Percentiles rank a stretch among this genome's conserved stretches.
Conservation (phyloP, 1,140 invertebrate genomes). For the Campoletis sonorensis region DNA sequence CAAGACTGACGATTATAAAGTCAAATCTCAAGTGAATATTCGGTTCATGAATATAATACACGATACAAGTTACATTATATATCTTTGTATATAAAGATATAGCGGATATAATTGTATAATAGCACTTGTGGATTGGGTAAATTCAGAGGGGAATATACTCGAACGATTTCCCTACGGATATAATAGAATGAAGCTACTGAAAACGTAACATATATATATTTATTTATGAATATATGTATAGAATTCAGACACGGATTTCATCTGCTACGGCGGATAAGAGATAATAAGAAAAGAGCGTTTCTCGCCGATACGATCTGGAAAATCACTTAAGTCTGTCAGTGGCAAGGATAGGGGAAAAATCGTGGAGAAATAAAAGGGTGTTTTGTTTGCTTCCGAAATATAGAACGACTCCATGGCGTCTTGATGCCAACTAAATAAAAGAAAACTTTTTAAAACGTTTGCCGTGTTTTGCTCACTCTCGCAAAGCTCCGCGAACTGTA, state of each 20-base stretch:
- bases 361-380: too few relatives aligned
- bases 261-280: background rate
- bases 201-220: background rate
- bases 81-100: background rate
- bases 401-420: too few relatives aligned
- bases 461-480: too few relatives aligned
- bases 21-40: slow-evolving; percentile 23
- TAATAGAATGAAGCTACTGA: background rate
- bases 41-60: background rate
- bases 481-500: too few relatives aligned
- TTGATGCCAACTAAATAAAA: too few relatives aligned
- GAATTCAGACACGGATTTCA: background rate
- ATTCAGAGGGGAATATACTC: background rate
- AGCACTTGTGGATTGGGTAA: background rate
- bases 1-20: slow-evolving; percentile 7
- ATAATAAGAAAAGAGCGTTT: slow-evolving; percentile 13
- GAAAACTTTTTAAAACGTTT: too few relatives aligned
- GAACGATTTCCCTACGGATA: background rate
- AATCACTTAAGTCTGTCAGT: background rate
- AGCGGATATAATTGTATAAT: slow-evolving; percentile 1
- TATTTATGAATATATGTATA: background rate
- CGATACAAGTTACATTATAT: background rate
- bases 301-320: background rate
- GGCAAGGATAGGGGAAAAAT: too few relatives aligned
- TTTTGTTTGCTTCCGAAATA: too few relatives aligned